These are phyloP conservation scores for Carassius carassius DNA, from an alignment of 2,113 vertebrate genomes.

Conservation along the genomic window DNA sequence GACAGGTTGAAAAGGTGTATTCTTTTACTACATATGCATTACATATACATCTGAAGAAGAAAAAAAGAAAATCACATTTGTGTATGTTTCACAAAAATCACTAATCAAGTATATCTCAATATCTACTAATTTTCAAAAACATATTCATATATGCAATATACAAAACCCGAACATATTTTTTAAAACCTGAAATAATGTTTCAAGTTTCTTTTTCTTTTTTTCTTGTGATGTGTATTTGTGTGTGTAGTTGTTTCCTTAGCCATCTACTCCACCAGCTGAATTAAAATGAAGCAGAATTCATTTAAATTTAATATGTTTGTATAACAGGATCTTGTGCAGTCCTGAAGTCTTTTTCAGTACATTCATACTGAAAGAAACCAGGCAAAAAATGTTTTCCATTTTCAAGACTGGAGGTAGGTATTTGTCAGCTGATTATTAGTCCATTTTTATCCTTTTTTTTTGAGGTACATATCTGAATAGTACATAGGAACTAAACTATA, in stretches of 20 bases:
- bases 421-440: conserved; percentile 84
- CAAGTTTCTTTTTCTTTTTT: conserved; percentile 73
- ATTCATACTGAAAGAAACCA: conserved; percentile 76
- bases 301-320: conserved; percentile 72
- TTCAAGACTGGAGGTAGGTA: conserved; percentile 93
- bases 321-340: conserved; percentile 82
- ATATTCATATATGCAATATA: conserved; percentile 89
- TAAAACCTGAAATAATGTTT: conserved; percentile 88
- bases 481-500: conserved; percentile 68
- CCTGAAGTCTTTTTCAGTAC: conserved; percentile 73
- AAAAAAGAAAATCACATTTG: conserved; percentile 89
- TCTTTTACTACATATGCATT: conserved; percentile 83
- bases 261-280: conserved; percentile 70
- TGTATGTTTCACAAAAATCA: conserved; percentile 86
- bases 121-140: conserved; percentile 82
- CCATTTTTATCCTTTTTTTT: conserved; percentile 79
- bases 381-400: conserved; percentile 70
- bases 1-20: conserved; percentile 75
- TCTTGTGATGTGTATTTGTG: neutral
- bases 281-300: conserved; percentile 72
- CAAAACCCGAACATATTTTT: conserved; percentile 83
- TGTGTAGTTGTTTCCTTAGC: conserved; percentile 69
- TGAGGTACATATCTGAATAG: conserved; percentile 89
- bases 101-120: conserved; percentile 88
- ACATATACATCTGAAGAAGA: conserved; percentile 83